phyloP scores from a whole-genome alignment of 1,140 invertebrate genomes.

The Lamellibrachia luymesi region DNA sequence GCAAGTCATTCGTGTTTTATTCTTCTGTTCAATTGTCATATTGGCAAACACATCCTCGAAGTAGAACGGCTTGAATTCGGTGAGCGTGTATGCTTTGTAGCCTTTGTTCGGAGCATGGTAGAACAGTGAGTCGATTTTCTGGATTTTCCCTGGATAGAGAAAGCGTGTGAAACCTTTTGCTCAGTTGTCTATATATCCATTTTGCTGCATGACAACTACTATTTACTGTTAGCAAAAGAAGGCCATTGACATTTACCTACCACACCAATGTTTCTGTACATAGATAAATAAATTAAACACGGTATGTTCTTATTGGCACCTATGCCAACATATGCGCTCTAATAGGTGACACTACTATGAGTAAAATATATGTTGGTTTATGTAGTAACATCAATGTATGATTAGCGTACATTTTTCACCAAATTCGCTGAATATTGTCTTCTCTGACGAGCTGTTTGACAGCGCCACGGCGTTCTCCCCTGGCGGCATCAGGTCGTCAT shows the following conservation, averaged over 20 bases:
- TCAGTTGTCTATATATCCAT: no score
- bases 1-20: not conserved
- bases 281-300: no score
- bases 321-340: no score
- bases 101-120: not conserved
- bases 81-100: not conserved
- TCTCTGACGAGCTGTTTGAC: not conserved
- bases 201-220: no score
- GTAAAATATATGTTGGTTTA: no score
- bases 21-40: not conserved
- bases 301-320: no score
- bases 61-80: not conserved
- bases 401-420: not conserved
- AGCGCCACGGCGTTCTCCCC: not conserved
- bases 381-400: no score
- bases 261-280: no score
- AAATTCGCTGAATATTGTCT: conserved; percentile 11
- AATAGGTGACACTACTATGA: no score
- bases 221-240: no score
- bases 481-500: not conserved
- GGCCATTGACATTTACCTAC: no score
- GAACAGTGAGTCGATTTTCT: not conserved
- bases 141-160: not conserved
- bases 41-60: not conserved
- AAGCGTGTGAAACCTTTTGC: no score